These are phyloP conservation scores for Noturus placidus DNA, from an alignment of 2,113 vertebrate genomes.

Conservation along the genomic window DNA sequence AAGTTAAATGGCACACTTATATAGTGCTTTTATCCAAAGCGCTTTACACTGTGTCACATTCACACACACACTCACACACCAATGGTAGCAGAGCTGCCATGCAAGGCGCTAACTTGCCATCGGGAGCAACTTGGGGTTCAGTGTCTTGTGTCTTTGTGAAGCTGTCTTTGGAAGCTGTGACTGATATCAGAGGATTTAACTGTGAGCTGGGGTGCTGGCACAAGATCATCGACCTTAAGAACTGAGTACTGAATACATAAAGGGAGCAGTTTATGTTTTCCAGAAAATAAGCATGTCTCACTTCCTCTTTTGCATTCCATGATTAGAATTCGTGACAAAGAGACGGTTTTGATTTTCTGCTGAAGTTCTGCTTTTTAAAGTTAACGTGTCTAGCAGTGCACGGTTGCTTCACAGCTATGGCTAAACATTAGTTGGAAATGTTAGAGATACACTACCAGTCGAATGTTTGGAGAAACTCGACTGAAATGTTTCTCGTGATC, in stretches of 20 bases:
- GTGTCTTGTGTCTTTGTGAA: too few species aligned
- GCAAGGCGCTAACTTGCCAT: too few species aligned
- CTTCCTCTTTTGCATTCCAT: neutral
- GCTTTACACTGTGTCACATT: too few species aligned
- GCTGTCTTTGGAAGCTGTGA: neutral
- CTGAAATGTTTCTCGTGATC: too few species aligned
- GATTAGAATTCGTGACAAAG: neutral
- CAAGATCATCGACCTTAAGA: neutral
- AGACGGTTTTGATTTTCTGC: neutral
- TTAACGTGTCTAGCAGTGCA: neutral
- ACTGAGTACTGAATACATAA: neutral
- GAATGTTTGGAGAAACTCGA: too few species aligned
- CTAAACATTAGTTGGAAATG: neutral
- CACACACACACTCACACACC: too few species aligned
- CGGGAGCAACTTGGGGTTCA: too few species aligned
- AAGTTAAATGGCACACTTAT: too few species aligned
- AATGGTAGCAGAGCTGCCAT: too few species aligned
- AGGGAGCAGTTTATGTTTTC: neutral
- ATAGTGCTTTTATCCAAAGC: too few species aligned
- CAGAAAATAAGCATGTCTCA: neutral
- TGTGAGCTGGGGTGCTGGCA: neutral
- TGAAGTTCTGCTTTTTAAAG: conserved; percentile 16
- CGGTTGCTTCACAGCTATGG: neutral
- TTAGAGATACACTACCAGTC: neutral
- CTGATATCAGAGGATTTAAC: neutral